These are phyloP conservation scores for Acridotheres tristis DNA, from an alignment of 2,797 vertebrate species.

Conservation along the genomic window DNA sequence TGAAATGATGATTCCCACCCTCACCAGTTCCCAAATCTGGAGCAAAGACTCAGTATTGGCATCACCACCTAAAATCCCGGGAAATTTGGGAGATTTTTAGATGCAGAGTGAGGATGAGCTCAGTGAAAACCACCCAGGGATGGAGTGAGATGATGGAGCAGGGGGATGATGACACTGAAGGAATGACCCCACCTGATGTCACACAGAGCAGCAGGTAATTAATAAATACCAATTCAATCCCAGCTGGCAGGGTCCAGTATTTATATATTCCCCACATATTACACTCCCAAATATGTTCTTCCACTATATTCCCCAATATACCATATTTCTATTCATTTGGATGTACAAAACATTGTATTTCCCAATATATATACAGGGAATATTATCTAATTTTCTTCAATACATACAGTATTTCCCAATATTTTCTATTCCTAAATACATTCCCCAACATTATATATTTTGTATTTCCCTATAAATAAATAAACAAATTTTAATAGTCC, in stretches of 20 bases:
- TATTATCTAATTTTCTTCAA: not conserved
- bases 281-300: not conserved
- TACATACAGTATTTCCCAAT: not conserved
- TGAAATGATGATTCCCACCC: accelerated
- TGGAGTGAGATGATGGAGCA: accelerated
- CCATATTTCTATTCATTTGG: no score
- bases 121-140: not conserved
- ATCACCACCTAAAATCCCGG: accelerated
- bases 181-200: not conserved
- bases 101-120: not conserved
- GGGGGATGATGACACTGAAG: not conserved
- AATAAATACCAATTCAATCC: not conserved
- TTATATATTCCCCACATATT: not conserved
- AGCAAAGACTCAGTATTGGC: accelerated
- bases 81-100: not conserved
- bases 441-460: not conserved
- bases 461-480: not conserved
- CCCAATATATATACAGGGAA: not conserved
- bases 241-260: not conserved
- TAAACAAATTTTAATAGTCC: not conserved
- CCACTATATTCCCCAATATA: not conserved
- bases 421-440: not conserved
- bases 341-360: not conserved
- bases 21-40: not conserved
- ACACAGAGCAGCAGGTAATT: not conserved